Percentiles rank a stretch among this genome's conserved stretches.
Evolutionary conservation across 1,140 invertebrate genomes (phyloP).

Genomic region (Drosophila fuyamai): DNA sequence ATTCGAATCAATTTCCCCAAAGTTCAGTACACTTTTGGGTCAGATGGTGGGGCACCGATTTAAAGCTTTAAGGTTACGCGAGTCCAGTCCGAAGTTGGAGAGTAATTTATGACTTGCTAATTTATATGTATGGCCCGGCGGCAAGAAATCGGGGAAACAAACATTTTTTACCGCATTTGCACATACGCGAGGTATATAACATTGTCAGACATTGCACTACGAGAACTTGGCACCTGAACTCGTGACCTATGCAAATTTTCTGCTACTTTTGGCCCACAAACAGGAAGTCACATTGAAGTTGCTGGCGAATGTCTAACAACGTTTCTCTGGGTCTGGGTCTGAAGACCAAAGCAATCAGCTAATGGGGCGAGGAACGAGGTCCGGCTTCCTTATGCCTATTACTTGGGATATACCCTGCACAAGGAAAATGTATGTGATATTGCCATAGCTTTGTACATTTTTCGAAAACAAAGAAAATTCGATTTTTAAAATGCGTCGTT

Average conservation of each 20-base stretch:
- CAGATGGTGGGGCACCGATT: slow-evolving; percentile 21
- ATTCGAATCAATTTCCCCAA: slow-evolving; percentile 76
- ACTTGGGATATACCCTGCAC: background rate
- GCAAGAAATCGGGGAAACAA: slow-evolving; percentile 9
- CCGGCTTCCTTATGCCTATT: slow-evolving; percentile 10
- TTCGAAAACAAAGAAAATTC: no score
- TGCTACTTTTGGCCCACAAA: slow-evolving; percentile 66
- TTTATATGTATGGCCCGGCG: slow-evolving; percentile 27
- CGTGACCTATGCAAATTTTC: slow-evolving; percentile 83
- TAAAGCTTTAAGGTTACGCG: slow-evolving; percentile 57
- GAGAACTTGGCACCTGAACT: slow-evolving; percentile 74
- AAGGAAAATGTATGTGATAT: background rate
- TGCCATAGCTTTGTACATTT: no score
- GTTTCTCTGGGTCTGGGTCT: slow-evolving; percentile 73
- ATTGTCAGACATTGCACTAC: slow-evolving; percentile 70
- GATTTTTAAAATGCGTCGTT: no score
- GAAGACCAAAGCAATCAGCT: slow-evolving; percentile 56
- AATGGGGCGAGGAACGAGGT: slow-evolving; percentile 26
- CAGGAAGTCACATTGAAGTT: slow-evolving; percentile 81
- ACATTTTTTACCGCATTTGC: slow-evolving; percentile 19
- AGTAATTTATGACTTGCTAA: slow-evolving; percentile 78
- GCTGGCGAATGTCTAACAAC: slow-evolving; percentile 45
- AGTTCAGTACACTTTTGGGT: slow-evolving; percentile 82
- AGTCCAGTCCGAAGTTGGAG: slow-evolving; percentile 36
- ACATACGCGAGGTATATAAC: slow-evolving; percentile 31